Base-by-base conservation (phyloP, 64 coral and sea anemone genomes). In the Pocillopora verrucosa region DNA sequence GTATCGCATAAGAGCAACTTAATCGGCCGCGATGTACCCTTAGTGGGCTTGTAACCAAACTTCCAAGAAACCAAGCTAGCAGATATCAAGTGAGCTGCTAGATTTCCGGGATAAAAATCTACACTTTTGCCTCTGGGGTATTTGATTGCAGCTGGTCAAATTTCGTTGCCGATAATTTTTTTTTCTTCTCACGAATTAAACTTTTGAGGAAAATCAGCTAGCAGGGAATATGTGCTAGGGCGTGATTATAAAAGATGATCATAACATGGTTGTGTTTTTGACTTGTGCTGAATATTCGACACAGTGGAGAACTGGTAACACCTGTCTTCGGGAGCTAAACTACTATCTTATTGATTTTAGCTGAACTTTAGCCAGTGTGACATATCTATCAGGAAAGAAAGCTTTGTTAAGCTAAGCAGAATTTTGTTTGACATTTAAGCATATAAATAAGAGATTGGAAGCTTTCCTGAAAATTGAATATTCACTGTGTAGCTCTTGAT, bases 21-120 rank as follows among this genome's bases (percentile, higher is more conserved):
- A 19, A 67, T 67, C 64, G 64, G 14, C 16, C 64, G 22, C 22
- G 64, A 22, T 67, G 16, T 22, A 67, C 16, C 17, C 64, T 67
- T 16, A 20, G 64, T 67, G 16, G 16, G 64, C 22, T 9, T 6
- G 64, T 67, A 67, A 67, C 64, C 16, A 16, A 78, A 78, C 56
- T 17, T 78, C 41, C 51, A 78, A 58, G 41, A n/a, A 58, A 58
- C 16, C 45, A 35, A 67, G 63, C 62, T 69, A 13, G 61, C 81
- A 70, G 60, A 68, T 84, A 51, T 65, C 26, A 35, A 67, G 34
- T 84, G 14, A 22, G 65, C 25, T 65, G 65, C 24, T 65, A 84
- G 36, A 70, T 84, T 76, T 76, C 74, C 74, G 74, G 74, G 74
- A 51, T 76, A 16, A 16, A 76, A 76, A 76, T 76, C 56, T 68